Evolutionary conservation across 1,140 invertebrate genomes (phyloP).

Genomic region (Drosophila sturtevanti): DNA sequence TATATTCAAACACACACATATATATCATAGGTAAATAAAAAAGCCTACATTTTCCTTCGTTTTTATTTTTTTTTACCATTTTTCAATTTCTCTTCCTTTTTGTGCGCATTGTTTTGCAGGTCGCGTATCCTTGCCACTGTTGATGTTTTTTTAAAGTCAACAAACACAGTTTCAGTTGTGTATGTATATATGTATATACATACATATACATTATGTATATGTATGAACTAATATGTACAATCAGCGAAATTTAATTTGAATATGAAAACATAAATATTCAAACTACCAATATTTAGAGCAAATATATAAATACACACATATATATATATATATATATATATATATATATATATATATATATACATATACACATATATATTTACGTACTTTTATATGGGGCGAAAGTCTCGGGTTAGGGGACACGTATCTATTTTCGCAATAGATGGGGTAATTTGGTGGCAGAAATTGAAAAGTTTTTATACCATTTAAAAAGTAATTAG

Average conservation of each 20-base stretch:
- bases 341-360: too few relatives aligned
- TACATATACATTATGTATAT: neutral
- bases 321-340: slow-evolving; percentile 6
- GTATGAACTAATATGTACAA: neutral
- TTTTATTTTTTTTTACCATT: too few relatives aligned
- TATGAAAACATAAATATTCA: too few relatives aligned
- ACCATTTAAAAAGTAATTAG: neutral
- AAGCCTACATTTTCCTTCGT: neutral
- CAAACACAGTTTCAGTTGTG: slow-evolving; percentile 45
- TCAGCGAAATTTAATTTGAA: too few relatives aligned
- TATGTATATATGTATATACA: neutral
- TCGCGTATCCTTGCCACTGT: slow-evolving; percentile 2
- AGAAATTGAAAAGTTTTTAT: slow-evolving; percentile 45
- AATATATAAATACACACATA: neutral
- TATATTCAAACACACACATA: slow-evolving; percentile 27
- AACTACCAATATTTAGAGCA: too few relatives aligned
- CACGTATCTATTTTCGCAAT: neutral
- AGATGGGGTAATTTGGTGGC: neutral
- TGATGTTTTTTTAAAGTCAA: slow-evolving; percentile 31
- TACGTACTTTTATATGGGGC: neutral
- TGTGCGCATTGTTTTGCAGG: neutral
- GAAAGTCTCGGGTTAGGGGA: neutral
- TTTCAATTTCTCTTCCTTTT: neutral
- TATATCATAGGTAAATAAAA: slow-evolving; percentile 1
- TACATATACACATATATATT: neutral